Conservation (phyloP, 2,797 vertebrate genomes). For the Enteromius viviparus region DNA sequence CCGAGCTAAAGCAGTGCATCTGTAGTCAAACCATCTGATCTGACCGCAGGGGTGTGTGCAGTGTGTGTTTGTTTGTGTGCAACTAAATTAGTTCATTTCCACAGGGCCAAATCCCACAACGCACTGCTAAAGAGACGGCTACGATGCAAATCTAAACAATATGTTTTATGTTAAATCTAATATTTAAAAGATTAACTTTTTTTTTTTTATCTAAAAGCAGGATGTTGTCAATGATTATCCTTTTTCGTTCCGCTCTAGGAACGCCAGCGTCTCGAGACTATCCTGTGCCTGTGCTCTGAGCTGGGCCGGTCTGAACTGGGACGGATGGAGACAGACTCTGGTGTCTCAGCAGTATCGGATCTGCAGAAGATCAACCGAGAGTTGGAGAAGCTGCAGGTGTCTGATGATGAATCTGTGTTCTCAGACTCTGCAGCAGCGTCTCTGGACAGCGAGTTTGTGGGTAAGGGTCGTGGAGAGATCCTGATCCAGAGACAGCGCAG, state of each 20-base stretch:
- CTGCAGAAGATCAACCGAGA: conserved; percentile 96
- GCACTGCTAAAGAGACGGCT: not conserved
- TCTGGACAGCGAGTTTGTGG: conserved; percentile 69
- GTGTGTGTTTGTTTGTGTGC: conserved; percentile 14
- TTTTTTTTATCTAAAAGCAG: not conserved
- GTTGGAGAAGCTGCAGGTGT: conserved; percentile 92
- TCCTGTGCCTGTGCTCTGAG: conserved; percentile 89
- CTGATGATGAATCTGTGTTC: conserved; percentile 88
- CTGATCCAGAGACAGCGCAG: conserved; percentile 63
- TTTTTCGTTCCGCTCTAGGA: conserved; percentile 75
- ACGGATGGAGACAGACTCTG: conserved; percentile 74
- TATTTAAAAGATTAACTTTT: not conserved
- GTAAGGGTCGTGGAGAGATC: conserved; percentile 74
- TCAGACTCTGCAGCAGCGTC: conserved; percentile 79
- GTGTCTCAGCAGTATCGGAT: conserved; percentile 81
- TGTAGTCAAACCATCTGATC: conserved; percentile 36
- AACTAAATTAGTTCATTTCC: not conserved
- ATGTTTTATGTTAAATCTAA: not conserved
- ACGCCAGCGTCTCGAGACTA: conserved; percentile 92
- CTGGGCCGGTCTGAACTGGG: conserved; percentile 85
- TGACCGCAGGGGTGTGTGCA: conserved; percentile 11
- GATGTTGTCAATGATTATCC: not conserved
- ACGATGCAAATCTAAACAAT: not conserved
- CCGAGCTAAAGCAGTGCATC: not conserved
- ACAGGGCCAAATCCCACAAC: conserved; percentile 4